phyloP scores from a whole-genome alignment of 2,113 vertebrate genomes.

The Felis catus region F.catus_Fca126_mat1.0 CM031427.1:9494501-9495000 shows the following conservation, averaged over 20 bases:
- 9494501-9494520: neutral
- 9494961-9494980: neutral
- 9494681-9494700: neutral
- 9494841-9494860: neutral
- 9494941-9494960: neutral
- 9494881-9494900: neutral
- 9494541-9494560: too few species aligned
- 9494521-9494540: neutral
- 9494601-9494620: neutral
- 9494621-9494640: neutral
- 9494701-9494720: neutral
- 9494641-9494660: neutral
- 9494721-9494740: neutral
- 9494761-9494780: neutral
- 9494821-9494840: neutral
- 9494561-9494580: neutral
- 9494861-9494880: neutral
- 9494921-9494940: neutral
- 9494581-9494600: too few species aligned
- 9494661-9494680: accelerated
- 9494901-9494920: neutral
- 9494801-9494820: neutral
- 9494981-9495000: neutral
- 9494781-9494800: neutral
- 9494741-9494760: neutral